Percentiles rank a stretch among this genome's conserved stretches.
Conservation (phyloP, 2,888 invertebrate genomes). For the Drosophila pseudotalamancana region DNA sequence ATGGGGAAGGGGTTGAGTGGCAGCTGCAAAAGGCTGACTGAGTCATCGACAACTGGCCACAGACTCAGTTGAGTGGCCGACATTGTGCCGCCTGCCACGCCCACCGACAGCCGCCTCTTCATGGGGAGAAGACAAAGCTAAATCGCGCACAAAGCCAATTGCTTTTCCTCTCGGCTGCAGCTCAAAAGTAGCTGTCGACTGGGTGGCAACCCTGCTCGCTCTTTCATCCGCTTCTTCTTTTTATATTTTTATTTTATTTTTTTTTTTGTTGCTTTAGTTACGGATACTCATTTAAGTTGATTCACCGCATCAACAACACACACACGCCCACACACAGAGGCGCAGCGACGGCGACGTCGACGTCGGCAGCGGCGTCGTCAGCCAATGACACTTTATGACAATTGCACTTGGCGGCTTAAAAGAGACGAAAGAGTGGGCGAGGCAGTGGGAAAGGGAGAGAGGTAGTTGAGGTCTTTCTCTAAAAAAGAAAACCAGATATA, state of each 20-base stretch:
- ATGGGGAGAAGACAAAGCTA: slow-evolving; percentile 53
- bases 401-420: slow-evolving; percentile 76
- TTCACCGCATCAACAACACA: slow-evolving; percentile 69
- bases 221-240: neutral
- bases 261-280: slow-evolving; percentile 45
- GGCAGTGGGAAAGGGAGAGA: too few relatives aligned
- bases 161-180: slow-evolving; percentile 43
- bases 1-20: too few relatives aligned
- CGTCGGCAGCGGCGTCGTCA: slow-evolving; percentile 42
- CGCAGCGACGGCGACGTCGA: slow-evolving; percentile 1
- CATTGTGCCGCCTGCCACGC: slow-evolving; percentile 3
- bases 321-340: slow-evolving; percentile 21
- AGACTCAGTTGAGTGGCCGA: slow-evolving; percentile 14
- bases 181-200: slow-evolving; percentile 14
- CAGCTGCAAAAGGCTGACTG: slow-evolving; percentile 19
- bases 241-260: too few relatives aligned
- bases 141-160: slow-evolving; percentile 71
- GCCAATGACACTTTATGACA: slow-evolving; percentile 82
- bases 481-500: slow-evolving; percentile 20
- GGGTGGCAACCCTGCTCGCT: slow-evolving; percentile 5
- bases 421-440: slow-evolving; percentile 1
- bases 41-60: slow-evolving; percentile 24
- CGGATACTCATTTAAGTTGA: slow-evolving; percentile 81
- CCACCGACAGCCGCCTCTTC: neutral
- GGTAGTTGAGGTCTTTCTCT: slow-evolving; percentile 1